These are phyloP conservation scores for Mionectes olivaceus DNA, from an alignment of 2,797 vertebrate species.

Conservation along the genomic window DNA sequence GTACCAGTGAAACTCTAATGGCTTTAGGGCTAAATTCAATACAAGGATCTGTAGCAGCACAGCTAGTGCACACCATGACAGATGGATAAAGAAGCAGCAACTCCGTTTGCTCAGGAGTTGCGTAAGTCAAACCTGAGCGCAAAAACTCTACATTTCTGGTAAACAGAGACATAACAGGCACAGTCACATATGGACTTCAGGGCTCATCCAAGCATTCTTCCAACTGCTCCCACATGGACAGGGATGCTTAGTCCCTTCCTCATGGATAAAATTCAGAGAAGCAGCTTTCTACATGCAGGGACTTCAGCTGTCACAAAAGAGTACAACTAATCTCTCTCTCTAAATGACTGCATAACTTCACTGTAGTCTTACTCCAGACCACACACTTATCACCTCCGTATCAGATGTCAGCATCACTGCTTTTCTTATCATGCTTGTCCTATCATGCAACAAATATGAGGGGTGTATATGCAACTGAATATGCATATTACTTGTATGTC, in stretches of 20 bases:
- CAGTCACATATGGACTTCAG: background rate
- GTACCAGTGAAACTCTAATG: slow-evolving; percentile 39
- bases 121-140: background rate
- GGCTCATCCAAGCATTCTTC: background rate
- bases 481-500: background rate
- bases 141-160: background rate
- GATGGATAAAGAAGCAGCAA: background rate
- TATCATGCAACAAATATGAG: background rate
- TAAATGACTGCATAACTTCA: background rate
- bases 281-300: rapidly evolving
- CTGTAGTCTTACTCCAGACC: background rate
- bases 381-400: background rate
- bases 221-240: background rate
- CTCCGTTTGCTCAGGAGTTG: background rate
- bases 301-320: background rate
- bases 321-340: background rate
- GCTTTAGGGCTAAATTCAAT: slow-evolving; percentile 25
- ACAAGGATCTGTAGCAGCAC: background rate
- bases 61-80: background rate
- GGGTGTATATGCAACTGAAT: background rate
- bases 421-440: background rate
- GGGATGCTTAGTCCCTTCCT: background rate
- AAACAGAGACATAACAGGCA: background rate
- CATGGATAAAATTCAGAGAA: background rate
- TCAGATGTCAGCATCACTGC: background rate